These are phyloP conservation scores for Mastomys coucha DNA, from an alignment of 2,113 vertebrate genomes.

Conservation along the genomic window DNA sequence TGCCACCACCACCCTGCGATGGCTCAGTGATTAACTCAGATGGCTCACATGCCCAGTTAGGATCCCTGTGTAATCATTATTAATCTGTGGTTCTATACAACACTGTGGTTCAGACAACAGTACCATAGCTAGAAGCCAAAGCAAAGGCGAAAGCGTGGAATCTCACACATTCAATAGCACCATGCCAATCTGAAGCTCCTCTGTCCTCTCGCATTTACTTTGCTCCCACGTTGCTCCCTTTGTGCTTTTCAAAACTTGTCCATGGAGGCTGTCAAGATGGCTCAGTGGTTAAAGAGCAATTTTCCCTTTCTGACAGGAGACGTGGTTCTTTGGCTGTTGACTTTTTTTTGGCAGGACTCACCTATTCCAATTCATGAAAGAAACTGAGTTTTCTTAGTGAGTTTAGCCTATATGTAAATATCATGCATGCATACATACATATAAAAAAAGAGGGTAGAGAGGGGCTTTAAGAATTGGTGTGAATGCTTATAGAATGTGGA, in stretches of 20 bases:
- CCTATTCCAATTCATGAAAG: neutral
- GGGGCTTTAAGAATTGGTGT: slow-evolving; percentile 37
- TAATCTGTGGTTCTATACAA: neutral
- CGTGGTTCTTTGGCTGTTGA: neutral
- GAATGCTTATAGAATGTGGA: neutral
- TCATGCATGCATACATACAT: neutral
- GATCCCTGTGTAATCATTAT: neutral
- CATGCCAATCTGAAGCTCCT: neutral
- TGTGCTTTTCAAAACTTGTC: neutral
- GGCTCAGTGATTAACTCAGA: too few species aligned
- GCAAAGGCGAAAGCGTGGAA: neutral
- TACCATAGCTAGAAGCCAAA: neutral
- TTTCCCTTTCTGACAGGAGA: neutral
- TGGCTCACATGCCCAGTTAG: neutral
- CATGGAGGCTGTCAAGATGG: neutral
- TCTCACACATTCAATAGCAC: neutral
- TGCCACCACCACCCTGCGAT: too few species aligned
- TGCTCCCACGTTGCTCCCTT: neutral
- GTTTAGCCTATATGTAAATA: neutral
- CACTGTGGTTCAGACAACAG: neutral
- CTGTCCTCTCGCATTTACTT: neutral
- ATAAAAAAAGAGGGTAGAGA: neutral
- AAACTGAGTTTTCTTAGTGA: slow-evolving; percentile 37
- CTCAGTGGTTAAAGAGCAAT: neutral
- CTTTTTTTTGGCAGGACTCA: slow-evolving; percentile 22